Evolutionary conservation across 2,113 vertebrate species (phyloP).

Genomic region (Blennius ocellaris): DNA sequence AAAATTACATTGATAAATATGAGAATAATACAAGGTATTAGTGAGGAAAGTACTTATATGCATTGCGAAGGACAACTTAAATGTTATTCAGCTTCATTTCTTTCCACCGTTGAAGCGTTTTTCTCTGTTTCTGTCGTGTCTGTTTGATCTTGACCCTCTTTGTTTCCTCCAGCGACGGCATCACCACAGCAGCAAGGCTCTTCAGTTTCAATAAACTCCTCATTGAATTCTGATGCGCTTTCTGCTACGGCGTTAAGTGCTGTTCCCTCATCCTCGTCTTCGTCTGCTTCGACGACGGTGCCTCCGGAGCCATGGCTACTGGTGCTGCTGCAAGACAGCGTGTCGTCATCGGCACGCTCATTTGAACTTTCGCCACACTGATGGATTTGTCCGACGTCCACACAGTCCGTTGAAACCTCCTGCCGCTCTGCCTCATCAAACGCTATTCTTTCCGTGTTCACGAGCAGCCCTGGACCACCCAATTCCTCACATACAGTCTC

Average conservation of each 20-base stretch:
- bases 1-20: background rate
- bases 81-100: background rate
- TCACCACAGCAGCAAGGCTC: slow-evolving; percentile 25
- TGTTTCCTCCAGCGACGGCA: background rate
- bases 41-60: background rate
- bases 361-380: slow-evolving; percentile 2
- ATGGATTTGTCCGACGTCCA: background rate
- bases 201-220: background rate
- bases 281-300: slow-evolving; percentile 74
- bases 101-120: too few relatives aligned
- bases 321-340: slow-evolving; percentile 79
- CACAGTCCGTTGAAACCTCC: slow-evolving; percentile 1
- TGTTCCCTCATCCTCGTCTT: slow-evolving; percentile 24
- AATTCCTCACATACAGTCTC: slow-evolving; percentile 40
- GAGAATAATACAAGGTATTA: background rate
- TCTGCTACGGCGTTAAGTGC: slow-evolving; percentile 14
- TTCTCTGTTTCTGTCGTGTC: background rate
- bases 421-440: slow-evolving; percentile 17
- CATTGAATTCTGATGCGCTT: slow-evolving; percentile 3
- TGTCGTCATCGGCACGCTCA: slow-evolving; percentile 59
- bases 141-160: background rate
- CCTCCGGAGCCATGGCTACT: slow-evolving; percentile 82
- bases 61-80: background rate
- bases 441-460: background rate
- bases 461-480: background rate